phyloP scores from a whole-genome alignment of 2,113 vertebrate genomes.

The Cisticola juncidis region DNA sequence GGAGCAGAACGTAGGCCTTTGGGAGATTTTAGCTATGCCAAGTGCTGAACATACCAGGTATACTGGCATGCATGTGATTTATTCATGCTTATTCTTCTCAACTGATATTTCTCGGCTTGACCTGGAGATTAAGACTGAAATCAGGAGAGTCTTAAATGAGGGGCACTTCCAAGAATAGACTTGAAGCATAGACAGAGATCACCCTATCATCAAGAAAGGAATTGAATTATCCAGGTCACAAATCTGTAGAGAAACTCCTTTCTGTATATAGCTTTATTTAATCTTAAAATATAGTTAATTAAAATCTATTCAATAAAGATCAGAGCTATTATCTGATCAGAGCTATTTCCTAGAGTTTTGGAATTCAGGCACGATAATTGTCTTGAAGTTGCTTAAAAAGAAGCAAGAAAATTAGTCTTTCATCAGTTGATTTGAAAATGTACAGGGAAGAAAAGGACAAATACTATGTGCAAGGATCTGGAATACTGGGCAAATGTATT shows the following conservation, averaged over 20 bases:
- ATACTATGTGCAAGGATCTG: not conserved
- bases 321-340: not conserved
- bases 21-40: not conserved
- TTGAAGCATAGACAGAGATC: not conserved
- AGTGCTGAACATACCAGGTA: not conserved
- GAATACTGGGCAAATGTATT: not conserved
- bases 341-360: not conserved
- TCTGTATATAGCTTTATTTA: not conserved
- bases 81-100: not conserved
- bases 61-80: not conserved
- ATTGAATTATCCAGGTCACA: not conserved
- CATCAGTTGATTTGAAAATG: not conserved
- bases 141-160: not conserved
- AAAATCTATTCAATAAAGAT: not conserved
- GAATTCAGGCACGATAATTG: not conserved
- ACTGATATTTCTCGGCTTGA: not conserved
- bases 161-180: not conserved
- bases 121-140: not conserved
- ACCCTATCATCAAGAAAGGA: not conserved
- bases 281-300: not conserved
- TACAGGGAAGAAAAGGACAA: not conserved
- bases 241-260: not conserved
- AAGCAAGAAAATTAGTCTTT: not conserved
- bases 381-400: not conserved
- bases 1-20: rapidly evolving